Conservation (phyloP, 2,113 vertebrate species). For the Chlorocebus sabaeus region DNA sequence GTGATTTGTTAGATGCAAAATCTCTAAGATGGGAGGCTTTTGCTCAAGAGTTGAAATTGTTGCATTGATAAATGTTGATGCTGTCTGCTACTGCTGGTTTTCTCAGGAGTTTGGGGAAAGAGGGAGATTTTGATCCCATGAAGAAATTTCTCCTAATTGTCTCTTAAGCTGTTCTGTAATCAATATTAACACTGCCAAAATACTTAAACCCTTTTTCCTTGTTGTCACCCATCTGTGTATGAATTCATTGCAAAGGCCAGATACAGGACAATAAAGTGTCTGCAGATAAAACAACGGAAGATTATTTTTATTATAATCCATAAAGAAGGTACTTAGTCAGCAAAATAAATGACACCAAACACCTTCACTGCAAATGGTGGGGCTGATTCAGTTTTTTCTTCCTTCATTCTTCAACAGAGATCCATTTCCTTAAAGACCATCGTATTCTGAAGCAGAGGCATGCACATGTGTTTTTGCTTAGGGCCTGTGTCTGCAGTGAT, state of each 20-base stretch:
- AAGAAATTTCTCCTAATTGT: conserved; percentile 79
- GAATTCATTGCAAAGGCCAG: conserved; percentile 75
- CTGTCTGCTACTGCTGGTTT: conserved; percentile 68
- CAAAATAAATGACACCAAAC: conserved; percentile 63
- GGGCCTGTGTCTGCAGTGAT: conserved; percentile 29
- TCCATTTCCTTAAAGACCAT: conserved; percentile 60
- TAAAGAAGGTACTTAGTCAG: conserved; percentile 48
- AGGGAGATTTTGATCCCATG: conserved; percentile 79
- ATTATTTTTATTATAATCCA: conserved; percentile 38
- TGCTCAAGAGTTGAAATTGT: conserved; percentile 79
- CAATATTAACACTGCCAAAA: conserved; percentile 80
- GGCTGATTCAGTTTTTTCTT: conserved; percentile 56
- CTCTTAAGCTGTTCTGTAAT: conserved; percentile 83
- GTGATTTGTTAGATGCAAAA: conserved; percentile 83
- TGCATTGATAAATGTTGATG: conserved; percentile 78
- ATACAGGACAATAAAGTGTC: conserved; percentile 4
- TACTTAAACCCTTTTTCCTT: conserved; percentile 69
- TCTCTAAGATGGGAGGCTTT: conserved; percentile 75
- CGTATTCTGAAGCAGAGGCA: conserved; percentile 57
- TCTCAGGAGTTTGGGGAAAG: conserved; percentile 45
- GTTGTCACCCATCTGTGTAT: conserved; percentile 60
- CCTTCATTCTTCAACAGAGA: conserved; percentile 46
- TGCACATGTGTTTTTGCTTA: conserved; percentile 74
- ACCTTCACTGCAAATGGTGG: not conserved
- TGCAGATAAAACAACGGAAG: conserved; percentile 32